phyloP scores from a whole-genome alignment of 2,797 vertebrate species.

The Melopsittacus undulatus region DNA sequence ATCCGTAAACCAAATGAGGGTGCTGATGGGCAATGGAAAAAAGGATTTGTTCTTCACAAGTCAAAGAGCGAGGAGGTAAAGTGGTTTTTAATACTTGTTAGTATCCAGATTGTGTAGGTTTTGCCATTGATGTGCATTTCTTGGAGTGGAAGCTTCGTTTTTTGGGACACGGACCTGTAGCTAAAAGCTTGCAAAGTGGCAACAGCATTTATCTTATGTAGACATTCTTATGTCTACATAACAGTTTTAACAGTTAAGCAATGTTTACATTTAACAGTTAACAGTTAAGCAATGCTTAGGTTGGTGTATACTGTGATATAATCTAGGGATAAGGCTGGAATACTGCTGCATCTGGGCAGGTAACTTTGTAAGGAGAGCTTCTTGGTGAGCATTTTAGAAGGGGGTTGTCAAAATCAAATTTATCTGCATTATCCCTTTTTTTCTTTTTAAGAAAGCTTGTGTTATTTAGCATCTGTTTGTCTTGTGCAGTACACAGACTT shows the following conservation, averaged over 20 bases:
- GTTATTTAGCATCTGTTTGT: background rate
- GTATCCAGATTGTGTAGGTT: background rate
- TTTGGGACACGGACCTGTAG: background rate
- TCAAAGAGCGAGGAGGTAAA: conserved; percentile 97
- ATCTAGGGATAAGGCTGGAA: background rate
- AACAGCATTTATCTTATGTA: rapidly evolving
- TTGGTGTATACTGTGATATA: background rate
- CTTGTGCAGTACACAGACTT: rapidly evolving
- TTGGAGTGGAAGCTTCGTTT: background rate
- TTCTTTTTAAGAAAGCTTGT: background rate
- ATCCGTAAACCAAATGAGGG: conserved; percentile 99
- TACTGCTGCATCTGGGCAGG: background rate
- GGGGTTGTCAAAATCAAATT: no score
- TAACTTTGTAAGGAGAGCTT: background rate
- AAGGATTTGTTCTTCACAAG: conserved; percentile 98
- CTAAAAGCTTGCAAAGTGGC: background rate
- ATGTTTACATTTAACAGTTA: background rate
- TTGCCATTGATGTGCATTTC: rapidly evolving
- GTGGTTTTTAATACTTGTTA: background rate
- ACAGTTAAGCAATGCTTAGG: background rate
- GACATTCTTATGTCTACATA: rapidly evolving
- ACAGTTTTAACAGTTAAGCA: background rate
- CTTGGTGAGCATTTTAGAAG: background rate
- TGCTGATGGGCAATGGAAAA: conserved; percentile 97
- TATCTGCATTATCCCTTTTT: background rate